Evolutionary conservation across 2,797 vertebrate genomes (phyloP), one percentile per base, ranked within the genome.

Genomic region (Sternarchorhynchus goeldii): DNA sequence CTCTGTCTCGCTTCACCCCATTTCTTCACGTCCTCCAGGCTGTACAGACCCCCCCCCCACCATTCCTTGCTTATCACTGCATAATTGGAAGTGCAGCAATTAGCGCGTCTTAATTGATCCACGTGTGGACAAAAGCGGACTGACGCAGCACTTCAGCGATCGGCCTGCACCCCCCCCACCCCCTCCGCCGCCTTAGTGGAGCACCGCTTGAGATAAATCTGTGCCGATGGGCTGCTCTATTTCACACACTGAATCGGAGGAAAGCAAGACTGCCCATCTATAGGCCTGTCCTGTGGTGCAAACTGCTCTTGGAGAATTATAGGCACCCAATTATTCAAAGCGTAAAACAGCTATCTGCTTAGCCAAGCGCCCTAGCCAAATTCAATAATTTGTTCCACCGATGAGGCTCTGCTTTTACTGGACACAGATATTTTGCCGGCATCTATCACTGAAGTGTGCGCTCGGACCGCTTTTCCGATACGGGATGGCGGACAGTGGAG

Each of bases 11-110:
- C 17, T 45, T 73, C 63, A 57, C 68, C 41, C 45, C 45, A 53
- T 68, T 75, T 60, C 66, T 55, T 20, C 65, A 20, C 31, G 73
- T 81, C 74, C 77, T 55, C 8, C 2, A 70, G 55, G 55, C 25
- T 58, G 45, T 56, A 32, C 73, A 69, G 66, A 82, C 80, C 74
- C 84, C 79, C 63, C 78, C 81, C 83, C n/a, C 77, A 72, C 75
- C 73, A 50, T 50, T 12, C 45, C 14, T 10, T 85, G 81, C 82
- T 86, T 81, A 84, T 84, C 68, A 55, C 73, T 14, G 66, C 74
- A 73, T 86, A 87, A 84, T 84, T 87, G 82, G 73, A 83, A 80
- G 81, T 74, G 81, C 79, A 81, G 86, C 86, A 87, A 87, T 87
- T 86, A 87, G 86, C 76, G 67, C 66, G 75, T 41, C 75, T 79